A percentile compares a stretch with the other conserved stretches of the same genome.
Conservation (phyloP, 2,888 invertebrate species). For the Pemphredon lugubris region DNA sequence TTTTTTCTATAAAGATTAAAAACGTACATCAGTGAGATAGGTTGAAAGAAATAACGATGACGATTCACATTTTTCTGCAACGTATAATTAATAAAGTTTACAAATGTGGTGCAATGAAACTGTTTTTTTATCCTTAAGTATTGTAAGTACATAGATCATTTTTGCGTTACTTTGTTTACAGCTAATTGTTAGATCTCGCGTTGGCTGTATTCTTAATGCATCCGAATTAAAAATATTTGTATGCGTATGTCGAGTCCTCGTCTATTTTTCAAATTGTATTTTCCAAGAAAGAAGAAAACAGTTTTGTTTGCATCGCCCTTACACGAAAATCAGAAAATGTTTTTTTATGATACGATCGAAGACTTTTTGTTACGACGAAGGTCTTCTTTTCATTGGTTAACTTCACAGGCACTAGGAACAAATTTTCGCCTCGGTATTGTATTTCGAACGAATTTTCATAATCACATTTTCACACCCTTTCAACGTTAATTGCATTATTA, state of each 20-base stretch:
- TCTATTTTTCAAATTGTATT: slow-evolving; percentile 9
- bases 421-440: slow-evolving; percentile 2
- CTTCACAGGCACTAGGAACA: slow-evolving; percentile 29
- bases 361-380: slow-evolving; percentile 34
- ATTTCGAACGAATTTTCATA: background rate
- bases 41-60: slow-evolving; percentile 22
- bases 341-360: slow-evolving; percentile 32
- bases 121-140: slow-evolving; percentile 63
- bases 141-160: slow-evolving; percentile 67
- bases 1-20: background rate
- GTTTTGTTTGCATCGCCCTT: slow-evolving; percentile 18
- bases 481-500: too few relatives aligned
- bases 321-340: slow-evolving; percentile 22
- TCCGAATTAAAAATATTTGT: slow-evolving; percentile 34
- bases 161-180: slow-evolving; percentile 42
- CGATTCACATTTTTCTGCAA: slow-evolving; percentile 60
- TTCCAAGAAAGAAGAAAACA: slow-evolving; percentile 12
- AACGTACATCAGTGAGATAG: background rate
- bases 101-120: slow-evolving; percentile 72
- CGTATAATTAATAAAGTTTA: slow-evolving; percentile 75
- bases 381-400: slow-evolving; percentile 22
- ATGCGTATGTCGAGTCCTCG: slow-evolving; percentile 14
- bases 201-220: slow-evolving; percentile 25
- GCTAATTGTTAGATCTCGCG: slow-evolving; percentile 38
- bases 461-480: too few relatives aligned